Conservation (phyloP, 2,113 vertebrate species). For the Alces alces region DNA sequence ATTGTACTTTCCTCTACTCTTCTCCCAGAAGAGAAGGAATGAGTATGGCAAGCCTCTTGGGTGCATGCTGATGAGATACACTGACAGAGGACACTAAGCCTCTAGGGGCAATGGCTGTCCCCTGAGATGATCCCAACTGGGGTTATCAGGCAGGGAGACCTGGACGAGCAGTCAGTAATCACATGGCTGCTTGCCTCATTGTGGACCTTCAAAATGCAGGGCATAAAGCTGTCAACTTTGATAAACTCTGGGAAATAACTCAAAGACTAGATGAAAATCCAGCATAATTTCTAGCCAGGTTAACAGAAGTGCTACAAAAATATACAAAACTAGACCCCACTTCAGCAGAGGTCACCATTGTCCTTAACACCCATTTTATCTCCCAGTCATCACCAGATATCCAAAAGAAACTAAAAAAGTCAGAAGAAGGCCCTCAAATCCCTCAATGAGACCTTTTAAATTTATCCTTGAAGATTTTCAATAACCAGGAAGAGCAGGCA, state of each 20-base stretch:
- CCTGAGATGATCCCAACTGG: background rate
- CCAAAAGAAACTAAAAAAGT: background rate
- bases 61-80: background rate
- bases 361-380: background rate
- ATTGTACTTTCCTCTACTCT: background rate
- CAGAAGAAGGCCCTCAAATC: background rate
- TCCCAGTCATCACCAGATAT: background rate
- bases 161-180: background rate
- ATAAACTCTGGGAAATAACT: background rate
- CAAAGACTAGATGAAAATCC: background rate
- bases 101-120: background rate
- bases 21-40: background rate
- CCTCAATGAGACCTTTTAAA: background rate
- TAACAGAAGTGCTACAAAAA: accelerated
- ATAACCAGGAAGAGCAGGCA: background rate
- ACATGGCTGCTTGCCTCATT: background rate
- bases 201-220: background rate
- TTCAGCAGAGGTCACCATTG: background rate
- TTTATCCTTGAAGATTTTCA: background rate
- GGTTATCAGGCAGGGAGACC: background rate
- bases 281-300: background rate
- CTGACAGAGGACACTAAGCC: background rate
- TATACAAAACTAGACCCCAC: background rate
- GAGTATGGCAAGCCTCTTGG: background rate
- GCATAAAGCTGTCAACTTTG: background rate